Conservation (phyloP, 2,888 invertebrate species). For the Aricia artaxerxes region DNA sequence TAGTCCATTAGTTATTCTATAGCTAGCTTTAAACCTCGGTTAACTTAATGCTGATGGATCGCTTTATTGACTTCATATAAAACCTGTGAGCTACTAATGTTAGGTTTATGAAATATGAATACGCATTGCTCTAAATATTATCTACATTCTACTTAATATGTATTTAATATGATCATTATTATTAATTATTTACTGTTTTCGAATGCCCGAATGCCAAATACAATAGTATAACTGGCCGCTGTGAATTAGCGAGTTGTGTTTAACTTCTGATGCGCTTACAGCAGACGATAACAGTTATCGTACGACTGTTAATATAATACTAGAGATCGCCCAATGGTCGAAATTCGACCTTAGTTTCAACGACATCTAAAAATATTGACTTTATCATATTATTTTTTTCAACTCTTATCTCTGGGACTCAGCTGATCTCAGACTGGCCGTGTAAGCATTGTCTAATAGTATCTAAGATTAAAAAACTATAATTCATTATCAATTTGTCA, state of each 20-base stretch:
- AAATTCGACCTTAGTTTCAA: too few species aligned
- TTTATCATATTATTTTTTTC: too few species aligned
- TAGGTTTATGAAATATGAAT: too few species aligned
- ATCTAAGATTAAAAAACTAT: too few species aligned
- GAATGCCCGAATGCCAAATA: slow-evolving; percentile 3
- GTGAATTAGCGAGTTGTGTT: slow-evolving; percentile 12
- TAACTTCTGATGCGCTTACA: slow-evolving; percentile 3
- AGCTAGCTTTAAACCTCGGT: background rate
- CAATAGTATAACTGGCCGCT: slow-evolving; percentile 10
- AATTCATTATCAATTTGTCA: too few species aligned
- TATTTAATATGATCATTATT: background rate
- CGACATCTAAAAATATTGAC: too few species aligned
- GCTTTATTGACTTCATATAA: background rate
- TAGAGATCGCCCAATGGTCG: too few species aligned
- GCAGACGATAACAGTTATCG: background rate
- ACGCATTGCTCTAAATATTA: too few species aligned
- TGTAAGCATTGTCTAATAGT: too few species aligned
- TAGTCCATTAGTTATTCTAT: background rate
- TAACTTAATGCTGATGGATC: background rate
- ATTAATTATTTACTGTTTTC: background rate
- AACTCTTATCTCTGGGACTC: too few species aligned
- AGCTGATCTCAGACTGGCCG: too few species aligned
- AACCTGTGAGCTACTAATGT: background rate
- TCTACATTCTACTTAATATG: too few species aligned
- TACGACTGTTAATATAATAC: background rate